Base-by-base conservation (phyloP, 2,797 vertebrate species). In the Intellagama lesueurii region DNA sequence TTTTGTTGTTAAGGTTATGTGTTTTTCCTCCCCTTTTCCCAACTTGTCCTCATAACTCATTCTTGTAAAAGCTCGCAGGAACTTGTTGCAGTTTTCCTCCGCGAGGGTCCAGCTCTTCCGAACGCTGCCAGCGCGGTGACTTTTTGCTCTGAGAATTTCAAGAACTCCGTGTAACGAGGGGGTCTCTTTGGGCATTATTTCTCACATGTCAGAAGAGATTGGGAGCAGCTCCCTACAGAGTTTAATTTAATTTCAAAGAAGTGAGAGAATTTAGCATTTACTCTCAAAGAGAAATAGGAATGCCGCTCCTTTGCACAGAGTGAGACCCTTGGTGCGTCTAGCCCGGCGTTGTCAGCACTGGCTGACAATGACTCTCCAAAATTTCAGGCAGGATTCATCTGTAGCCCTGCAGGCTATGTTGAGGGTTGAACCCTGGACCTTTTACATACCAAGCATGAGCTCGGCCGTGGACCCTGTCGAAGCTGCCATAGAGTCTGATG, bases 1-100 rank as follows among this genome's bases (percentile, higher is more conserved):
- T 88, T 89, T 83, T 89, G 91, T 64, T 47, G 86, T 72, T 70
- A 85, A 92, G 93, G 93, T 93, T 92, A 91, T 90, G 84, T 82
- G 92, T 94, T 94, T 91, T 28, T 64, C 32, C 40, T 19, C 40
- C 79, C 35, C 0, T 11, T 24, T 32, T 66, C 69, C 44, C 60
- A 87, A 87, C 87, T 81, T 92, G 90, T 85, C 81, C 83, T 94
- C 82, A 76, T 92, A 92, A 94, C 85, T 91, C 64, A 86, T 81
- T 87, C 66, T 81, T 90, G 88, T 56, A 91, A 44, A 93, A 94
- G 83, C 89, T 90, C 73, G 90, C 93, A 72, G 78, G 87, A 92
- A 90, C 75, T 44, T 89, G 84, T 88, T 83, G 79, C 32, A 26
- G 47, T 24, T 85, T 88, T 60, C 6, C 35, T 91, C n/a, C 40